Evolutionary conservation across 2,888 invertebrate genomes (phyloP), one percentile per base, ranked within the genome.

Genomic region (Aproaerema taeniolella): DNA sequence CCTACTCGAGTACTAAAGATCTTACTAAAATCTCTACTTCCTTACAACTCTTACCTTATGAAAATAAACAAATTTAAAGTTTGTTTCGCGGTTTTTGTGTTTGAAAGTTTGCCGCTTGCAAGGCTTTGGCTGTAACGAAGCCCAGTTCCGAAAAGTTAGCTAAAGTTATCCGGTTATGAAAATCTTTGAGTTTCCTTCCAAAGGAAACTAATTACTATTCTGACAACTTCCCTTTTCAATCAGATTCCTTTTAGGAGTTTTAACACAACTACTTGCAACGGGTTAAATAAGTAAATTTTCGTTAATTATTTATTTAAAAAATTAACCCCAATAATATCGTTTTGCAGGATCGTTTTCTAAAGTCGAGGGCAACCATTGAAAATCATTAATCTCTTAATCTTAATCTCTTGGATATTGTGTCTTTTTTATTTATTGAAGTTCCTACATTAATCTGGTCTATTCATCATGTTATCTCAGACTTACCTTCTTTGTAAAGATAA

Each of bases 131-230:
- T 53, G 48, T 53, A 50, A 53, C 46, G 43, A 35, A 45, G 45
- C 45, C 35, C 45, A 58, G 58, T 49, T 50, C 50, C 26, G 50
- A 51, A 36, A 58, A 61, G 53, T 62, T 62, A 44, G 48, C 48
- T 40, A 53, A 64, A 70, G 55, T 71, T 67, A 61, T 52, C 48
- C 54, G 46, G 56, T 65, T 65, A 64, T 64, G 64, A 63, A 67
- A 66, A 65, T 63, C 50, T 57, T 49, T 42, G 50, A 60, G 55
- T 61, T 68, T 60, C 55, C 53, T 59, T 50, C 49, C 51, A 51
- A 57, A 55, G 56, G 44, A 58, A 52, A 62, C 63, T 69, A 63
- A 68, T 70, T 69, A 62, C 59, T 61, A 63, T 68, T 62, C 61
- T 53, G 43, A 55, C 64, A 65, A 58, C 70, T 72, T 49, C 35